Base-by-base conservation (phyloP, 2,797 vertebrate species). In the Manis crassicaudata region DNA sequence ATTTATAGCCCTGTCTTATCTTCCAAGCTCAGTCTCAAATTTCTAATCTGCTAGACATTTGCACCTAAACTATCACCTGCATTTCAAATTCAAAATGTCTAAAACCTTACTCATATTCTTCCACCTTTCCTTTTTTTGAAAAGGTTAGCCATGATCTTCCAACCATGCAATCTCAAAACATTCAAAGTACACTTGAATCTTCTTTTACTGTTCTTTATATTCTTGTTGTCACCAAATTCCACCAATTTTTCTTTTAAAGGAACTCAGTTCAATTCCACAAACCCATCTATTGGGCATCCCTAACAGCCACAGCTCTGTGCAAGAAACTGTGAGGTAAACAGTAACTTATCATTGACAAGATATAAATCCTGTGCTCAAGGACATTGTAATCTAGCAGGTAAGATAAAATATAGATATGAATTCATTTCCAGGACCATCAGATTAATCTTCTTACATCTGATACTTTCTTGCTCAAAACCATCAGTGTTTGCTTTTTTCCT, bases 1-100 rank as follows among this genome's bases (percentile, higher is more conserved):
- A 80, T 96, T 92, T 89, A 72, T 92, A 96, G 87, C n/a, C 62
- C 17, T 35, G 0, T 37, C 27, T 70, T 91, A 60, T 70, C 88
- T 95, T 95, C 65, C 54, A 92, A 93, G 54, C 35, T 86, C 70
- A 35, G n/a, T 52, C 62, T 81, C 90, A 77, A 89, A 77, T 97
- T 94, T 93, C 54, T 40, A 86, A 89, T 40, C 46, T 84, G 80
- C 80, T 88, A 84, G 96, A 95, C 65, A 72, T 92, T 85, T 87
- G 40, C 23, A 90, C 67, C 54, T 76, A 87, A 89, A 77, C 13
- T 50, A 76, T 58, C 46, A 75, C 23, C 43, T 6, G 0, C 27
- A 35, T 87, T 60, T 96, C 67, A 63, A 85, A 84, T 75, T 95
- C 63, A 93, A 95, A 90, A 35, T 60, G 25, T 95, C 77, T 90